Base-by-base conservation (phyloP, 2,797 vertebrate species). In the Etheostoma nigrum region DNA sequence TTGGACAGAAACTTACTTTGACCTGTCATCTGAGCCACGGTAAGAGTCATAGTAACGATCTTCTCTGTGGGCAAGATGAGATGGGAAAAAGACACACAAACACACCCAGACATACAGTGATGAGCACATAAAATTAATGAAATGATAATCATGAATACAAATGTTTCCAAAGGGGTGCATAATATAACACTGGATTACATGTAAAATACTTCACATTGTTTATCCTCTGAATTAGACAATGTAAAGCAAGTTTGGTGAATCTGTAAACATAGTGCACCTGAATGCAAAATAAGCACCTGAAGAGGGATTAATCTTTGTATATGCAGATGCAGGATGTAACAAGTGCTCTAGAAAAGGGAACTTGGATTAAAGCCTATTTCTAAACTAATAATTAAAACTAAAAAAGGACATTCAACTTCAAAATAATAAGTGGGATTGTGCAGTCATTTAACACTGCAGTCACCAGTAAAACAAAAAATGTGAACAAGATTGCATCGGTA, bases 31-130 rank as follows among this genome's bases (percentile, higher is more conserved):
- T 74, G 94, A 94, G 91, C 95, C 92, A 36, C 94, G 95, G 91
- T 95, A 95, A 85, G 94, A 95, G 82, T 95, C 95, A 94, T 95
- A 96, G 91, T 95, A 96, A 90, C 94, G 95, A 81, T 96, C 95
- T 82, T 96, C 95, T 91, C 95, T 96, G 94, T 88, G 80, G 93
- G 87, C 84, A 84, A 92, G 80, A 88, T 90, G 89, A 90, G 82
- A 93, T 92, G 91, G 71, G 72, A 81, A 82, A 80, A 82, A 72
- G 42, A 79, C 59, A 88, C 21, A 90, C 69, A 92, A 78, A 93
- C 64, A 91, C 88, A 91, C 71, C 84, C 66, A 92, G 67, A 93
- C 74, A 93, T 10, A 90, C 72, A 84, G 27, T 49, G 72, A 91
- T 92, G 76, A 93, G 88, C 86, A 90, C 86, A 88, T 74, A 85